Conservation (phyloP, 2,888 invertebrate species). For the Diloba caeruleocephala region DNA sequence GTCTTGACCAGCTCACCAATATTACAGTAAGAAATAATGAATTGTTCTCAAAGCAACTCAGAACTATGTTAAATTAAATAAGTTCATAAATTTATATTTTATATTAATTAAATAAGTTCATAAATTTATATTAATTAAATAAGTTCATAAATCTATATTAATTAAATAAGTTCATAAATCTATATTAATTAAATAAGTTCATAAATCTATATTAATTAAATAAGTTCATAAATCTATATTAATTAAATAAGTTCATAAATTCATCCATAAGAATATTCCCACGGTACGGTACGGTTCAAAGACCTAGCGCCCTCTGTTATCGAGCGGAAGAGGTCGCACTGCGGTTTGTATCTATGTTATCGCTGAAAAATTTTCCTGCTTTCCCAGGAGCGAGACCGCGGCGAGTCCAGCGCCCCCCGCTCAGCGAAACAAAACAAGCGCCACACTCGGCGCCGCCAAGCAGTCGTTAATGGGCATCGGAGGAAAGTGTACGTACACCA, state of each 20-base stretch:
- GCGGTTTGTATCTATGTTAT: slow-evolving; percentile 70
- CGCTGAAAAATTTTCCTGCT: slow-evolving; percentile 84
- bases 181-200: too few relatives aligned
- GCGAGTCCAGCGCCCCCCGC: slow-evolving; percentile 85
- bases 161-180: too few relatives aligned
- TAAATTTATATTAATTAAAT: too few relatives aligned
- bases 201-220: too few relatives aligned
- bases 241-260: background rate
- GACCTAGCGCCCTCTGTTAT: slow-evolving; percentile 82
- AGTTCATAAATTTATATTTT: too few relatives aligned
- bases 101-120: too few relatives aligned
- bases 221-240: too few relatives aligned
- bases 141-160: too few relatives aligned
- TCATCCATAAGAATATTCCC: slow-evolving; percentile 36
- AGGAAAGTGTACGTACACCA: slow-evolving; percentile 75
- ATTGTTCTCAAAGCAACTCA: too few relatives aligned
- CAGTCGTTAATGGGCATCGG: slow-evolving; percentile 74
- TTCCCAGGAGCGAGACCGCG: slow-evolving; percentile 86
- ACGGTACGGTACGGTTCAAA: slow-evolving; percentile 54
- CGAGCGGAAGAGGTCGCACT: slow-evolving; percentile 69
- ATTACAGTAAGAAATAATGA: too few relatives aligned
- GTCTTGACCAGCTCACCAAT: too few relatives aligned
- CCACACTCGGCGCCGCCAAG: slow-evolving; percentile 62
- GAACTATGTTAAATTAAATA: too few relatives aligned
- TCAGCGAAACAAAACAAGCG: slow-evolving; percentile 77